Base-by-base conservation (phyloP, 2,888 invertebrate species). In the Philonicus albiceps region DNA sequence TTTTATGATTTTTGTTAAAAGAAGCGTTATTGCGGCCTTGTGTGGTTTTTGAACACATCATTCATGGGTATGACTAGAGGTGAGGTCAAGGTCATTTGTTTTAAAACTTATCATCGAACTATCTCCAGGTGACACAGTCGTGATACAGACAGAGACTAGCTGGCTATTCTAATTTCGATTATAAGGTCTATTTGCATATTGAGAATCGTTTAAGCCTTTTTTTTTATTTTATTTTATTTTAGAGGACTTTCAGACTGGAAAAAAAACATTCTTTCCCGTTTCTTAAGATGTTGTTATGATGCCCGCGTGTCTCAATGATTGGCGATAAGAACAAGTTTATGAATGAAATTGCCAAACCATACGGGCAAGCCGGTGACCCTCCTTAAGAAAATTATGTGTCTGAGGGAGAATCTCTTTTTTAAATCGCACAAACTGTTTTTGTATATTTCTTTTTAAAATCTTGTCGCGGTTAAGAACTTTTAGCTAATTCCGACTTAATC, bases 401-500 rank as follows among this genome's bases (percentile, higher is more conserved):
- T 22, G 64, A 64, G 27, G 64, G 22, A 43, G 13, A 64, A 64
- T 64, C 64, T 22, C n/a, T n/a, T n/a, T n/a, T n/a, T 43, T 22
- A 64, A 64, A 27, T 22, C 22, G 64, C 7, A n/a, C n/a, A 4
- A 49, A n/a, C n/a, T 49, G 19, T 64, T 64, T n/a, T 64, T 64
- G 27, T 55, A 37, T 64, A 11, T 64, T 64, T 64, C 11, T 1
- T 76, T 22, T 37, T 11, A 11, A 11, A 37, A 37, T 37, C 37
- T 37, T 22, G 19, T 31, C 34, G 31, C 34, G 34, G 13, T 76
- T 76, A 40, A 76, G 76, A 76, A 19, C 76, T 40, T 76, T 76
- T 19, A 11, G 76, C 76, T 31, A 64, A 64, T 76, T 76, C 13
- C 37, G 40, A 22, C 76, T 76, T 76, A 76, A 76, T 76, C 76